Percentiles rank a stretch among this genome's conserved stretches.
Conservation (phyloP, 2,797 vertebrate species). For the Etheostoma nigrum region DNA sequence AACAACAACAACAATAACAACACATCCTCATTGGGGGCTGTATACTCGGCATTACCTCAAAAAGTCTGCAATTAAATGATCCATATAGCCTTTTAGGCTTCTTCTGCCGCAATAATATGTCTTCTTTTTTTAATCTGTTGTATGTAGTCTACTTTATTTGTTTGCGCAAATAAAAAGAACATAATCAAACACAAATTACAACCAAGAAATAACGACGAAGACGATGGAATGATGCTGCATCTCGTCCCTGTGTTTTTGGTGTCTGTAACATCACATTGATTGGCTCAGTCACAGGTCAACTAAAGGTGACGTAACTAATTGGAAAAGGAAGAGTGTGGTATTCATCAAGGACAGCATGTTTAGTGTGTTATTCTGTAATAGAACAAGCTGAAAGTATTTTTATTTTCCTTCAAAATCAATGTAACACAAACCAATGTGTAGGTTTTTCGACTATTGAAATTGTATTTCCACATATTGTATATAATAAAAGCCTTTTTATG, state of each 20-base stretch:
- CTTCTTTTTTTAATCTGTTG: no score
- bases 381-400: background rate
- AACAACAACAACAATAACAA: no score
- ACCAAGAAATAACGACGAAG: background rate
- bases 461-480: no score
- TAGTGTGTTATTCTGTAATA: background rate
- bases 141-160: no score
- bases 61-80: no score
- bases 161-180: no score
- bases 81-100: no score
- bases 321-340: background rate
- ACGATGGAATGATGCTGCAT: background rate
- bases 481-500: no score
- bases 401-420: background rate
- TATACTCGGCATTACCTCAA: no score
- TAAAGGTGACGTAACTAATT: slow-evolving; percentile 14
- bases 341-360: slow-evolving; percentile 21
- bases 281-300: slow-evolving; percentile 25
- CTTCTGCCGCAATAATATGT: no score
- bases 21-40: background rate
- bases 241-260: background rate
- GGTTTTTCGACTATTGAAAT: no score
- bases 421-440: background rate
- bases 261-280: slow-evolving; percentile 8
- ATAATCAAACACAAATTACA: background rate